These are phyloP conservation scores for Syngnathus typhle DNA, from an alignment of 2,113 vertebrate genomes.

Conservation along the genomic window DNA sequence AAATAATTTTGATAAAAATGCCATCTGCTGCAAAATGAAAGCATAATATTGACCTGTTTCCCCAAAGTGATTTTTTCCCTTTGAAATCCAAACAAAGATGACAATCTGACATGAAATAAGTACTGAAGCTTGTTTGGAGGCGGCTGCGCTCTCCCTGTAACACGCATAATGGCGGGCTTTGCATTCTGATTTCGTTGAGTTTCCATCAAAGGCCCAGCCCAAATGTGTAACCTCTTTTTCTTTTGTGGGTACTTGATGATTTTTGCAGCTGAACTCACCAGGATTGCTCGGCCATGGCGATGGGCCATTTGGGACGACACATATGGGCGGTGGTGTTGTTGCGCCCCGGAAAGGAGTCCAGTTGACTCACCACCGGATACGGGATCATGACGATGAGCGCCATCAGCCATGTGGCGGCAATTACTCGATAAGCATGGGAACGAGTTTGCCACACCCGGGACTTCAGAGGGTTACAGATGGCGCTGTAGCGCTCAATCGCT, in stretches of 20 bases:
- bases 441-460: conserved; percentile 92
- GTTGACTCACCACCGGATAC: conserved; percentile 80
- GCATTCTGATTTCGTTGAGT: too few species aligned
- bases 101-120: too few species aligned
- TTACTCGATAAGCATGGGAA: conserved; percentile 89
- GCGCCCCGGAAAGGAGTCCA: conserved; percentile 48
- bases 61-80: background rate
- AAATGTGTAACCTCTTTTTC: too few species aligned
- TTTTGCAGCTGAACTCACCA: conserved; percentile 73
- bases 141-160: too few species aligned
- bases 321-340: conserved; percentile 64
- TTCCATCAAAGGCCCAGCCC: too few species aligned
- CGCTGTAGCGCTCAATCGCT: conserved; percentile 91
- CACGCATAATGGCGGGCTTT: too few species aligned
- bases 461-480: conserved; percentile 92
- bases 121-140: too few species aligned
- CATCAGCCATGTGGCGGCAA: conserved; percentile 82
- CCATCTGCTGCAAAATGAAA: background rate
- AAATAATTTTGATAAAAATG: background rate
- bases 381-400: conserved; percentile 88
- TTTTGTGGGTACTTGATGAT: too few species aligned
- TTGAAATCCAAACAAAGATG: background rate
- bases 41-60: background rate
- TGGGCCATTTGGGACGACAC: conserved; percentile 82
- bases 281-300: conserved; percentile 70